These are phyloP conservation scores for Lophotriccus pileatus DNA, from an alignment of 2,797 vertebrate genomes.

Conservation along the genomic window DNA sequence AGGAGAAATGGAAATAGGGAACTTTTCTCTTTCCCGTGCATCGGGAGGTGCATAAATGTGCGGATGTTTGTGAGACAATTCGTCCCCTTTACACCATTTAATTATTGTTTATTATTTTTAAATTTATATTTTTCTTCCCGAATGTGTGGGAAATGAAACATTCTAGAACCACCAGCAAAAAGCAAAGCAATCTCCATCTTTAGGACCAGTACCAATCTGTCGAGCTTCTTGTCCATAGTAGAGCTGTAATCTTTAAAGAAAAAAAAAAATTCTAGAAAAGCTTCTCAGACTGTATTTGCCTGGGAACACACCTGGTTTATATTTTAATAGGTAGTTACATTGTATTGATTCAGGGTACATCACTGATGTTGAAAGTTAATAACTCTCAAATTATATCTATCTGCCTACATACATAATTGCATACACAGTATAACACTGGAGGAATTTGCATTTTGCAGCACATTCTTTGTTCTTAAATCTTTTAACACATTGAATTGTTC, in stretches of 20 bases:
- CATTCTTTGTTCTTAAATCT: conserved; percentile 63
- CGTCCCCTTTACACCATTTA: not conserved
- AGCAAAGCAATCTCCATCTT: not conserved
- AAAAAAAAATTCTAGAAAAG: not conserved
- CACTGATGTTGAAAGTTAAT: conserved; percentile 65
- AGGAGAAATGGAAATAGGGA: conserved; percentile 2
- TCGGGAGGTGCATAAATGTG: not conserved
- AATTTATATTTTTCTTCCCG: accelerated
- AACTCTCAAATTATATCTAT: conserved; percentile 68
- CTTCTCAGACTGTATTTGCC: conserved; percentile 48
- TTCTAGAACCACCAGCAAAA: not conserved
- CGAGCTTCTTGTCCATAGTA: conserved; percentile 27
- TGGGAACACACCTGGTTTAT: conserved; percentile 62
- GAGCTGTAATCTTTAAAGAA: conserved; percentile 27
- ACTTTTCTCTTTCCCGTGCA: not conserved
- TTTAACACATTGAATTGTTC: conserved; percentile 53
- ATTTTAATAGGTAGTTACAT: conserved; percentile 51
- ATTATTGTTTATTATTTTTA: not conserved
- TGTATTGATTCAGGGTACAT: conserved; percentile 54
- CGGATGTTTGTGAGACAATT: not conserved
- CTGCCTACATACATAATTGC: conserved; percentile 60
- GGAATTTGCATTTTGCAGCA: conserved; percentile 59
- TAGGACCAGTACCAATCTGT: conserved; percentile 27
- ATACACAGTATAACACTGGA: conserved; percentile 53
- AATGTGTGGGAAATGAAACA: not conserved